Percentiles rank a stretch among this genome's conserved stretches.
These are phyloP conservation scores for Diplosoma virens DNA, from an alignment of 23 tunicate genomes.

Conservation along the genomic window DNA sequence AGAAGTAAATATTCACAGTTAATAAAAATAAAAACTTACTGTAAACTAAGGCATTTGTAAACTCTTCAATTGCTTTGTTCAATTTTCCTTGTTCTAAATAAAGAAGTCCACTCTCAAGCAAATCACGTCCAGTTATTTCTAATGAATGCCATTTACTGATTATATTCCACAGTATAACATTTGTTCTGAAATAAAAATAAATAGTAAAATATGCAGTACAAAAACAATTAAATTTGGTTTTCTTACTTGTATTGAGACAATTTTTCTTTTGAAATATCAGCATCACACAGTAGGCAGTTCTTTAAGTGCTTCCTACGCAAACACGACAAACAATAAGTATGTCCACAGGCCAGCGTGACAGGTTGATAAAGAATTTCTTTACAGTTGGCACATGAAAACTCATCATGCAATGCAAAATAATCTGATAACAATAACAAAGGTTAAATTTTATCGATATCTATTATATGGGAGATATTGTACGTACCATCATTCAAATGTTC, in stretches of 20 bases:
- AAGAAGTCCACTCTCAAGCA: constrained; percentile 25
- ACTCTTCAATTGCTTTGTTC: constrained; percentile 41
- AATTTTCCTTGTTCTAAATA: constrained; percentile 10
- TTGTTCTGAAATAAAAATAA: constrained; percentile 3
- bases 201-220: neutral
- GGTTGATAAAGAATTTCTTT: constrained; percentile 57
- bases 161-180: constrained; percentile 4
- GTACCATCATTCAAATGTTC: neutral
- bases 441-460: too few species aligned
- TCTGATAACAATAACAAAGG: neutral
- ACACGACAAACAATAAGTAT: constrained; percentile 47
- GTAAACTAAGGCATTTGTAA: constrained; percentile 44
- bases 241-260: neutral
- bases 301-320: neutral
- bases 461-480: too few species aligned
- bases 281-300: constrained; percentile 42
- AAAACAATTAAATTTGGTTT: neutral
- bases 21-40: constrained; percentile 10
- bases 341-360: constrained; percentile 63
- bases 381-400: constrained; percentile 55
- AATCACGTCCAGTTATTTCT: constrained; percentile 35
- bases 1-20: neutral
- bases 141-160: constrained; percentile 52
- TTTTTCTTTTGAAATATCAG: constrained; percentile 7
- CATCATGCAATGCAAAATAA: constrained; percentile 3